Conservation (phyloP, 2,797 vertebrate species). For the Notoglanidium macrostoma region DNA sequence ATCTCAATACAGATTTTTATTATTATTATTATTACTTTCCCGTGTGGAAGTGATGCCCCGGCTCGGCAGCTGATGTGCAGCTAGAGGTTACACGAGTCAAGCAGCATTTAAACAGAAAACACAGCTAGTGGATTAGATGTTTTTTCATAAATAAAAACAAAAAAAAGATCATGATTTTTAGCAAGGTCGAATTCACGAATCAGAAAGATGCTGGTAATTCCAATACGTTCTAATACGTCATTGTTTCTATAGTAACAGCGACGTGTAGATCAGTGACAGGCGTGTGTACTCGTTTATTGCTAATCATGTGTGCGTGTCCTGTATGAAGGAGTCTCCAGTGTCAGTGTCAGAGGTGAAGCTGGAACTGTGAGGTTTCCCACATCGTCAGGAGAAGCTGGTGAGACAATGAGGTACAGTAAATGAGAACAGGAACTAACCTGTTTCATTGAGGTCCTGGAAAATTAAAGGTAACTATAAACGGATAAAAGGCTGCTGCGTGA, state of each 20-base stretch:
- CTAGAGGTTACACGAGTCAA: not conserved
- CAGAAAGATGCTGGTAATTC: not conserved
- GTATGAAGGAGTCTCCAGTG: too few species aligned
- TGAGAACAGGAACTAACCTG: too few species aligned
- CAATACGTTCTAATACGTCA: not conserved
- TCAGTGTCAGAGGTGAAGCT: not conserved
- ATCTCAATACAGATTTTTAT: constrained; percentile 28
- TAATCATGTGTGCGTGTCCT: not conserved
- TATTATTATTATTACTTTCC: not conserved
- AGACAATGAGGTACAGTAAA: too few species aligned
- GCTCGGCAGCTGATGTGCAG: not conserved
- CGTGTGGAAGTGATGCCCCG: not conserved
- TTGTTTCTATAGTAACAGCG: not conserved
- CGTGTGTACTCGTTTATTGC: not conserved
- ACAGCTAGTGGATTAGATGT: not conserved
- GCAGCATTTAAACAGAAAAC: not conserved
- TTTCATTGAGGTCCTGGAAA: too few species aligned
- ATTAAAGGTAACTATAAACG: too few species aligned
- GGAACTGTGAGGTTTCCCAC: not conserved
- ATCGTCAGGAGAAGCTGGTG: not conserved
- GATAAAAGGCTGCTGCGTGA: too few species aligned
- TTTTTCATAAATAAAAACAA: not conserved
- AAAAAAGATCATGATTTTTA: not conserved
- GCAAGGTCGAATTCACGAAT: not conserved
- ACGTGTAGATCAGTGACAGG: not conserved